Evolutionary conservation across 1,140 invertebrate species (phyloP).

Genomic region (Amyelois transitella): DNA sequence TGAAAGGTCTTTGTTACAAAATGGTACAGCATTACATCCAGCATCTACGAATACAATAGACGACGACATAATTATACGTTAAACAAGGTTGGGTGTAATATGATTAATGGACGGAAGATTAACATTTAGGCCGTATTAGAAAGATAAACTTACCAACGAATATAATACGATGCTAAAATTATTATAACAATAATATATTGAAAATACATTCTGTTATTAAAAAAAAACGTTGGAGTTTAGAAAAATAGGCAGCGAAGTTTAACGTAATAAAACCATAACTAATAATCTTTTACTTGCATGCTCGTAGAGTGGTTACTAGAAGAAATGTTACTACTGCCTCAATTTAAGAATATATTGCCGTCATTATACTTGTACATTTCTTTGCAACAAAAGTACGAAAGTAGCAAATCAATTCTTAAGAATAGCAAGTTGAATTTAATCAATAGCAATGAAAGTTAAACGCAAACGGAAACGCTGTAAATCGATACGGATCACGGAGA

Average conservation of each 20-base stretch:
- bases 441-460: slow-evolving; percentile 29
- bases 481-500: slow-evolving; percentile 39
- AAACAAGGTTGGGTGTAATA: neutral
- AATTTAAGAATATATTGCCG: no score
- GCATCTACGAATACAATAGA: neutral
- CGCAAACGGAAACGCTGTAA: slow-evolving; percentile 45
- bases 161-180: neutral
- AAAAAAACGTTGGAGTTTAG: no score
- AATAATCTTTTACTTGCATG: no score
- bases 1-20: no score
- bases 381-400: no score
- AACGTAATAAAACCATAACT: no score
- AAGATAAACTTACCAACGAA: neutral
- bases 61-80: neutral
- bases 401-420: no score
- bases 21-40: neutral
- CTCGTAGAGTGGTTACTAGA: no score
- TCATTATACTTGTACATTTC: no score
- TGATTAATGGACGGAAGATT: neutral
- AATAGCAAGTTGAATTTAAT: neutral
- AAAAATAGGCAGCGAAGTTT: no score
- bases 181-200: neutral
- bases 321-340: no score
- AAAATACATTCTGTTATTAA: no score
- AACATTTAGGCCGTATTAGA: neutral